These are phyloP conservation scores for Tridacna crocea DNA, from an alignment of 2,888 invertebrate genomes.

Conservation along the genomic window DNA sequence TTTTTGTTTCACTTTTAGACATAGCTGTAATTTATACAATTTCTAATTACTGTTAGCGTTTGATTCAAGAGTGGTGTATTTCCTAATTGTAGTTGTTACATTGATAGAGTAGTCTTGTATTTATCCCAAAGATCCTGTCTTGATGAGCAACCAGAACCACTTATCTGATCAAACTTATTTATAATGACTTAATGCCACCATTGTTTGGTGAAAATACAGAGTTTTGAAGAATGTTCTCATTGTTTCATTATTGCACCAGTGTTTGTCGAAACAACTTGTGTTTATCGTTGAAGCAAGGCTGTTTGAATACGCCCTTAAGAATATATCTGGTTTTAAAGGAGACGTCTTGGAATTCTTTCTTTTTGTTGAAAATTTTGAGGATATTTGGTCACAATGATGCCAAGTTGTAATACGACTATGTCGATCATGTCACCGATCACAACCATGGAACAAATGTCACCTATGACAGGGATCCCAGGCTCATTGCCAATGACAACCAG, in stretches of 20 bases:
- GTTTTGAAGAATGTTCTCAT: slow-evolving; percentile 8
- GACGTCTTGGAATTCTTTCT: background rate
- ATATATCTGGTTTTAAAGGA: background rate
- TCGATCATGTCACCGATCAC: slow-evolving; percentile 1
- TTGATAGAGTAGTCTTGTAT: slow-evolving; percentile 4
- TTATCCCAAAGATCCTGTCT: background rate
- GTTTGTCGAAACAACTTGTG: slow-evolving; percentile 5
- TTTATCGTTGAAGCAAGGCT: background rate
- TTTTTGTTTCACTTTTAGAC: too few relatives aligned
- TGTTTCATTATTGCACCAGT: slow-evolving; percentile 1
- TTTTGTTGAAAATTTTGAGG: background rate
- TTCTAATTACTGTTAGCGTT: background rate
- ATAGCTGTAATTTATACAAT: background rate
- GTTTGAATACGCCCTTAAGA: background rate
- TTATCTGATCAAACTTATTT: slow-evolving; percentile 21
- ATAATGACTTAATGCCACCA: slow-evolving; percentile 25
- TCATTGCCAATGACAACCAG: slow-evolving; percentile 8
- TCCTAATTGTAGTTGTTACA: background rate
- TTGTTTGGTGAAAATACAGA: slow-evolving; percentile 12
- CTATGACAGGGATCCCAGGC: slow-evolving; percentile 2
- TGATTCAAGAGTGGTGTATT: background rate
- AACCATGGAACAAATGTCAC: background rate
- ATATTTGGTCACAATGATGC: slow-evolving; percentile 10
- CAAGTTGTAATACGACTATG: slow-evolving; percentile 19
- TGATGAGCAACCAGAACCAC: background rate